A percentile compares a stretch with the other conserved stretches of the same genome.
Evolutionary conservation across 2,888 invertebrate species (phyloP).

Genomic region (Cotesia congregata): DNA sequence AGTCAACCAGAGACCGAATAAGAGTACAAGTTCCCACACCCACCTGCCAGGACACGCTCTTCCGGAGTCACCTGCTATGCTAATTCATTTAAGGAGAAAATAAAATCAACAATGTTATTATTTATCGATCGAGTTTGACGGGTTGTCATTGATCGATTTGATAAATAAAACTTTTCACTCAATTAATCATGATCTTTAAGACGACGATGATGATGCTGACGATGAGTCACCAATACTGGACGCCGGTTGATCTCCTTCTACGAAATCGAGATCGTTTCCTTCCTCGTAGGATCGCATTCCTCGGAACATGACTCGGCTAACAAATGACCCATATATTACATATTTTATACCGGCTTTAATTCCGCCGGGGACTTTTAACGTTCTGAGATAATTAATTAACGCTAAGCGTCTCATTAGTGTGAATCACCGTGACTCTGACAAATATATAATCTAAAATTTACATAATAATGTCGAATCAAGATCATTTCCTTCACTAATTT

Average conservation of each 20-base stretch:
- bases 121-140: background rate
- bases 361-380: conserved; percentile 23
- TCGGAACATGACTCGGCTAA: conserved; percentile 54
- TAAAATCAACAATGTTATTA: background rate
- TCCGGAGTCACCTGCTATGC: conserved; percentile 31
- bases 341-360: conserved; percentile 27
- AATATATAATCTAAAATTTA: background rate
- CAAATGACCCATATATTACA: conserved; percentile 34
- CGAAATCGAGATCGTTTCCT: conserved; percentile 51
- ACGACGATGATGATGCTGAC: background rate
- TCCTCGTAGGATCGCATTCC: conserved; percentile 57
- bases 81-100: no score
- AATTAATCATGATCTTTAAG: background rate
- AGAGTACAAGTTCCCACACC: conserved; percentile 31
- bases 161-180: background rate
- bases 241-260: conserved; percentile 45
- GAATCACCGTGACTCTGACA: background rate
- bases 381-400: background rate
- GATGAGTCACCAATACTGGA: conserved; percentile 43
- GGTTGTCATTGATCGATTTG: background rate
- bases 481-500: background rate
- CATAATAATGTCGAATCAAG: conserved; percentile 38
- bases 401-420: background rate
- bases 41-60: conserved; percentile 33
- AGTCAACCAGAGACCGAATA: no score